Evolutionary conservation across 2,888 invertebrate species (phyloP).

Genomic region (Steinernema scapterisci): DNA sequence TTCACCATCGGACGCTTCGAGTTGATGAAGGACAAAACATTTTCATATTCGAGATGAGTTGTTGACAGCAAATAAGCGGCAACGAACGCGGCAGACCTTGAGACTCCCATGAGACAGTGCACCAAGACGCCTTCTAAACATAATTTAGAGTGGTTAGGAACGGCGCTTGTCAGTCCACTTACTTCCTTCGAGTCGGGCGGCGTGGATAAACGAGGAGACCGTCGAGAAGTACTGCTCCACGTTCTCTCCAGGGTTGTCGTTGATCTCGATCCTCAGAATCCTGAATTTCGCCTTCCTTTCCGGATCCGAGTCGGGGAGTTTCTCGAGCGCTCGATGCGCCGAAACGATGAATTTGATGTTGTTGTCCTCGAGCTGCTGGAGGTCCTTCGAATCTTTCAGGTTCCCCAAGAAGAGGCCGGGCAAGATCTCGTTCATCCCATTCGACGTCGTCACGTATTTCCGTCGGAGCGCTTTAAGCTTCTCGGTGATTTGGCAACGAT

Average conservation of each 20-base stretch:
- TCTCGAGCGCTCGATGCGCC: constrained; percentile 7
- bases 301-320: not conserved
- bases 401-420: constrained; percentile 40
- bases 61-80: constrained; percentile 55
- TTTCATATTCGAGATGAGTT: constrained; percentile 46
- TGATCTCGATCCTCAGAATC: constrained; percentile 31
- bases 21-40: constrained; percentile 48
- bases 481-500: not conserved
- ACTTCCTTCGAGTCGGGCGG: constrained; percentile 44
- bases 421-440: constrained; percentile 39
- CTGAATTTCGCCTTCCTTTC: not conserved
- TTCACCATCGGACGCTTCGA: constrained; percentile 45
- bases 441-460: not conserved
- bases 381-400: constrained; percentile 36
- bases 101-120: constrained; percentile 62
- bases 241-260: constrained; percentile 38
- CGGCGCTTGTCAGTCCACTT: constrained; percentile 28
- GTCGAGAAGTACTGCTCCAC: constrained; percentile 44
- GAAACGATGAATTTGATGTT: constrained; percentile 35
- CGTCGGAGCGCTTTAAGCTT: not conserved
- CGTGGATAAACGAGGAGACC: constrained; percentile 52
- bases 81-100: constrained; percentile 56
- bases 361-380: constrained; percentile 27
- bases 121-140: constrained; percentile 57
- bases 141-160: not conserved